Base-by-base conservation (phyloP, 2,888 invertebrate species). In the Sarcophaga caerulescens region DNA sequence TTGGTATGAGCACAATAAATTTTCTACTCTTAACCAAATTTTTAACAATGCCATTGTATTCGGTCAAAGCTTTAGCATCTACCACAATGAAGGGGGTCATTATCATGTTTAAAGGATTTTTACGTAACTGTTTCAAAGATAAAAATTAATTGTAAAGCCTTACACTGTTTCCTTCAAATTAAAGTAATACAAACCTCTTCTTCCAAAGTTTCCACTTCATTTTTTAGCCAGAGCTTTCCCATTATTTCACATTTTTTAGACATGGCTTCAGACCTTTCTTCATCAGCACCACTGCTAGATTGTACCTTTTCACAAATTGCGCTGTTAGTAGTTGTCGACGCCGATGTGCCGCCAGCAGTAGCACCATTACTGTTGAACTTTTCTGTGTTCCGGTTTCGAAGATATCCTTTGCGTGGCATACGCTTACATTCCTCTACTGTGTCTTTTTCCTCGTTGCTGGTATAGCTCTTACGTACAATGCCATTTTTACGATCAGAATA, bases 61-160 rank as follows among this genome's bases (percentile, higher is more conserved):
- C 95, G 88, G 96, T 96, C 65, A 98, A 94, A 11, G 96, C 96
- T 87, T 96, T 96, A 0, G 97, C 95, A 93, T 98, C 98, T 2
- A 98, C 95, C n/a, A 98, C 97, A 62, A 98, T 94, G 91, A 98
- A 97, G 0, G 98, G 97, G 0, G 98, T 97, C 90, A 96, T 94
- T 1, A 95, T 90, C 86, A 93, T 90, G 83, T 91, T 91, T 44
- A 91, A 87, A 25, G 92, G 91, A 87, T 91, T 92, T 74, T 92
- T 92, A 17, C 92, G 92, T 19, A 92, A 88, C 90, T 91, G 62
- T 63, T 59, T 10, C 45, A 8, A 10, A 35, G 35, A 35, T 11
- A 84, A 74, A 19, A 45, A 35, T 35, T 35, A 57, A 81, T 23
- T 68, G 47, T 21, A 84, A 60, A 6, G 8, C 66, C 35, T 35